A percentile compares a stretch with the other conserved stretches of the same genome.
Evolutionary conservation across 2,888 invertebrate genomes (phyloP).

Genomic region (Biston betularia): DNA sequence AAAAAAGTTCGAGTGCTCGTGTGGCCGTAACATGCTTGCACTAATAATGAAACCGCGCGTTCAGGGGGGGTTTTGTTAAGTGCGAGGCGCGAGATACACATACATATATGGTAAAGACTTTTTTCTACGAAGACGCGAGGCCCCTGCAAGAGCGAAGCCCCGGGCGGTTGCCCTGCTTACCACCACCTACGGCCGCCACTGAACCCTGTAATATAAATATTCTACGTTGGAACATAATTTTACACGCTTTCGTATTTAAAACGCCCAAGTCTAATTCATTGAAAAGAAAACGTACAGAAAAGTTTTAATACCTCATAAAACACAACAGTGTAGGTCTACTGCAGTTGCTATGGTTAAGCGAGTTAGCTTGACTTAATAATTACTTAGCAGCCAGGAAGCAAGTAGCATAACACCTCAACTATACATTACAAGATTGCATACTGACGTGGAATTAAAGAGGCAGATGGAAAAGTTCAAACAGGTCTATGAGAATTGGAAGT

Average conservation of each 20-base stretch:
- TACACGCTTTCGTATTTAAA: neutral
- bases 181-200: too few species aligned
- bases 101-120: too few species aligned
- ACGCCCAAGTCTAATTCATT: neutral
- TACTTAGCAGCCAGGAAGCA: constrained; percentile 52
- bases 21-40: too few species aligned
- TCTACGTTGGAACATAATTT: neutral
- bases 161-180: too few species aligned
- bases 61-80: too few species aligned
- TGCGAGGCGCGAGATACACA: too few species aligned
- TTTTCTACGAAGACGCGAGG: too few species aligned
- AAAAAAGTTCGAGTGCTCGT: too few species aligned
- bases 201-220: too few species aligned
- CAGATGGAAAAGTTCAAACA: neutral
- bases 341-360: constrained; percentile 36
- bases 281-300: neutral
- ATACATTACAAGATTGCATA: constrained; percentile 30
- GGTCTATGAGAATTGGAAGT: too few species aligned
- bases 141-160: too few species aligned
- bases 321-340: constrained; percentile 7
- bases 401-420: constrained; percentile 45
- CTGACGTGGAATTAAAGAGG: neutral
- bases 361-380: constrained; percentile 55
- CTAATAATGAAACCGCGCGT: too few species aligned
- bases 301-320: constrained; percentile 3